Evolutionary conservation across 2,797 vertebrate species (phyloP), one percentile per base, ranked within the genome.

Genomic region (Fistularia tabacaria): DNA sequence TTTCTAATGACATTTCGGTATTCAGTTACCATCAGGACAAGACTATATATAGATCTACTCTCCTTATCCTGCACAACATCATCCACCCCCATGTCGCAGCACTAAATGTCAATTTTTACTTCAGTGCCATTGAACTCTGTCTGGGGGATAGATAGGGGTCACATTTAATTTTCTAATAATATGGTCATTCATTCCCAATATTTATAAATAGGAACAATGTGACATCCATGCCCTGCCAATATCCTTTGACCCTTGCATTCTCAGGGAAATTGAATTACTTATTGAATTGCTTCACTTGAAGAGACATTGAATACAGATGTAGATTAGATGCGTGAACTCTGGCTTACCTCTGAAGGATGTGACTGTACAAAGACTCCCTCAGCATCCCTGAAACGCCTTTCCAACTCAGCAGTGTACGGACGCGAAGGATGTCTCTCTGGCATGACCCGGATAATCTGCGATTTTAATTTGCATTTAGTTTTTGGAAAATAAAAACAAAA

Each of bases 341-440:
- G 37, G 7, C 66, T 76, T 76, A 88, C 87, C 86, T 88, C 84
- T 11, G 74, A 14, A 0, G 74, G 78, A 68, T 86, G 67, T 0
- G 85, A 80, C 46, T 79, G 73, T 9, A 66, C 59, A 51, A 86
- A 88, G 54, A 75, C 59, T 5, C 73, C 75, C 57, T 87, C 76
- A 0, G 75, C 73, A 7, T 69, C 51, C 49, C 8, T 70, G 63
- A 91, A 87, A 51, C 88, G 87, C 0, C 53, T 51, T 38, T 92
- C 84, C 66, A 92, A 42, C 52, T 85, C 69, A 0, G 67, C 62
- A 0, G 80, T 76, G 67, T 91, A 91, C 6, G 69, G 66, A 15
- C 74, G 73, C 0, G 91, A 90, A 6, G 90, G 90, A 64, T 92
- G 91, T 64, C 86, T 83, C 36, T 79, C 76, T 14, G 90, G 85